Conservation (phyloP, 2,113 vertebrate species). For the Microtus richardsoni region DNA sequence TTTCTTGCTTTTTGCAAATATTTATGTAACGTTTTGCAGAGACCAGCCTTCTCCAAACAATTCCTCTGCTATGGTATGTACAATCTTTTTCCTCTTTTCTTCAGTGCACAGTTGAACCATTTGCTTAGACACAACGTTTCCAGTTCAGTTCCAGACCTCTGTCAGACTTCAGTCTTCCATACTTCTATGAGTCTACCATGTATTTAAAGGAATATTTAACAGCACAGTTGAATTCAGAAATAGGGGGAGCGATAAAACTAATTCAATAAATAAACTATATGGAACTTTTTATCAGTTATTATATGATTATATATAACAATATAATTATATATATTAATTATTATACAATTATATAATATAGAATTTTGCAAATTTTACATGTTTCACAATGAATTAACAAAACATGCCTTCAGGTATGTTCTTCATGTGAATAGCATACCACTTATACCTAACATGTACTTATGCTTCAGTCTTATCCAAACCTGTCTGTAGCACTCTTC, state of each 20-base stretch:
- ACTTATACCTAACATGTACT: background rate
- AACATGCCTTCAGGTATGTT: background rate
- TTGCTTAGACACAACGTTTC: background rate
- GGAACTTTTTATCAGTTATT: background rate
- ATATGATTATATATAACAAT: background rate
- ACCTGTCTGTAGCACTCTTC: background rate
- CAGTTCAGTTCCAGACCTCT: background rate
- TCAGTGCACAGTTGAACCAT: background rate
- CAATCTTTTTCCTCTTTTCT: background rate
- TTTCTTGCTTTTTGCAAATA: background rate
- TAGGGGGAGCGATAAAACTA: background rate
- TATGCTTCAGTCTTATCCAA: background rate
- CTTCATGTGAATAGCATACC: background rate
- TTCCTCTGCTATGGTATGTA: background rate
- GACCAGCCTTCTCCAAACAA: background rate
- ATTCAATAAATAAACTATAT: conserved; percentile 9
- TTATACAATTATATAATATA: background rate
- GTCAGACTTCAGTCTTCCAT: background rate
- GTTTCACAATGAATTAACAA: background rate
- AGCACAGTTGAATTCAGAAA: background rate
- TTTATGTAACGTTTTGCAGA: background rate
- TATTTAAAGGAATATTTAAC: background rate
- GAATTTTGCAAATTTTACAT: background rate
- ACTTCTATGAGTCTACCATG: background rate
- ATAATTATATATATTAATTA: no score